Percentiles rank a stretch among this genome's conserved stretches.
phyloP scores from a whole-genome alignment of 2,797 vertebrate genomes.

The Hephaestus fuliginosus region DNA sequence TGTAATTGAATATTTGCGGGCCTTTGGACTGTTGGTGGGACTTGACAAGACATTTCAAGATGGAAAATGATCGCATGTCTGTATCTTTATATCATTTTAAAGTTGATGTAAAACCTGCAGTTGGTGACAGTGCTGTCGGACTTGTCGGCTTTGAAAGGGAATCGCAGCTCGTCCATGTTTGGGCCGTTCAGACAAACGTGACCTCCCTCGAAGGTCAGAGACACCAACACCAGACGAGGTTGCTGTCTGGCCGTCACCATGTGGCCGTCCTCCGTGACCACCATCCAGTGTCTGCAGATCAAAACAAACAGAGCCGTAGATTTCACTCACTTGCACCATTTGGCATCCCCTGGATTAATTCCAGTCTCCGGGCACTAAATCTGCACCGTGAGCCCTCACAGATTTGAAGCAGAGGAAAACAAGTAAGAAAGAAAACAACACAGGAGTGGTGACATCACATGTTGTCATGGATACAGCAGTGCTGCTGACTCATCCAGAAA shows the following conservation, averaged over 20 bases:
- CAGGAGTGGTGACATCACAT: background rate
- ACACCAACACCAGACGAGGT: constrained; percentile 91
- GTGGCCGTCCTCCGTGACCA: constrained; percentile 90
- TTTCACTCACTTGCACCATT: constrained; percentile 9
- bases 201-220: constrained; percentile 76
- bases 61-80: too few species aligned
- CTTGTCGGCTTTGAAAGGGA: constrained; percentile 79
- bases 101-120: constrained; percentile 87
- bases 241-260: constrained; percentile 94
- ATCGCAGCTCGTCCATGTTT: constrained; percentile 84
- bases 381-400: background rate
- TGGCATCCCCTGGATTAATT: constrained; percentile 4
- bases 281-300: constrained; percentile 92
- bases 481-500: constrained; percentile 28
- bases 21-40: background rate
- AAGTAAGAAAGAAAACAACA: background rate
- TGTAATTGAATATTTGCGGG: background rate
- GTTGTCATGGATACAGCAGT: constrained; percentile 17
- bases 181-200: constrained; percentile 85
- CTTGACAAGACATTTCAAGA: background rate
- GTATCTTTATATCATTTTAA: too few species aligned
- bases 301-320: constrained; percentile 19
- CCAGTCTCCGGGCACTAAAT: background rate
- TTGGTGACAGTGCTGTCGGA: constrained; percentile 76
- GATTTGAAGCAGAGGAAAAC: background rate